phyloP scores from a whole-genome alignment of 2,888 invertebrate genomes.

The Drosophila nigricruria region DNA sequence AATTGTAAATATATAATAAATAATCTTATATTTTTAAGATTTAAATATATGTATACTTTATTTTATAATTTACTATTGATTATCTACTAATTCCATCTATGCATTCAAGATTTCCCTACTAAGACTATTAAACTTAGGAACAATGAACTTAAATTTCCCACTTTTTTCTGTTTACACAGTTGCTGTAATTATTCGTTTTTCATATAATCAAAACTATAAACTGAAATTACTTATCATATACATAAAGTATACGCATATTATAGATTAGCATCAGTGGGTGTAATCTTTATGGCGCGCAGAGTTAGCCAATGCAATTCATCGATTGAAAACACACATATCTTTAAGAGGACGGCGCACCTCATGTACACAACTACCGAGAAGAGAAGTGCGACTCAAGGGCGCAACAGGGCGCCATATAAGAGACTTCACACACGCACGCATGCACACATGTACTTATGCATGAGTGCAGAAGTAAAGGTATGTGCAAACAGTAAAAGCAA shows the following conservation, averaged over 20 bases:
- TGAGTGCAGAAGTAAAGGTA: neutral
- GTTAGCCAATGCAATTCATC: constrained; percentile 5
- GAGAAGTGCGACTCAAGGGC: constrained; percentile 18
- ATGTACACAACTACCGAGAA: neutral
- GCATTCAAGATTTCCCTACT: neutral
- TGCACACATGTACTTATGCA: neutral
- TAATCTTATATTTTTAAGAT: too few relatives aligned
- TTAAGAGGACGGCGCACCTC: constrained; percentile 10
- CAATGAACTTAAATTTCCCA: neutral
- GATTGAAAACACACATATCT: constrained; percentile 4
- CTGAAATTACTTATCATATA: constrained; percentile 1
- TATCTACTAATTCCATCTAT: neutral
- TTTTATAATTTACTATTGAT: neutral
- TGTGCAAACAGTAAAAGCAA: constrained; percentile 35
- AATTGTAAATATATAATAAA: too few relatives aligned
- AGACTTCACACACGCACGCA: neutral
- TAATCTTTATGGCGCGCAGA: neutral
- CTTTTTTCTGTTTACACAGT: neutral
- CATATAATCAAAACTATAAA: neutral
- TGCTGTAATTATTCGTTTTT: neutral
- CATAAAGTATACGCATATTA: neutral
- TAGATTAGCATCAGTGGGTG: neutral
- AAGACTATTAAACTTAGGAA: neutral
- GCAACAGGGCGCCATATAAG: constrained; percentile 30
- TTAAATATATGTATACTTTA: too few relatives aligned